These are phyloP conservation scores for Melanotaenia duboulayi DNA, from an alignment of 2,113 vertebrate genomes.

Conservation along the genomic window DNA sequence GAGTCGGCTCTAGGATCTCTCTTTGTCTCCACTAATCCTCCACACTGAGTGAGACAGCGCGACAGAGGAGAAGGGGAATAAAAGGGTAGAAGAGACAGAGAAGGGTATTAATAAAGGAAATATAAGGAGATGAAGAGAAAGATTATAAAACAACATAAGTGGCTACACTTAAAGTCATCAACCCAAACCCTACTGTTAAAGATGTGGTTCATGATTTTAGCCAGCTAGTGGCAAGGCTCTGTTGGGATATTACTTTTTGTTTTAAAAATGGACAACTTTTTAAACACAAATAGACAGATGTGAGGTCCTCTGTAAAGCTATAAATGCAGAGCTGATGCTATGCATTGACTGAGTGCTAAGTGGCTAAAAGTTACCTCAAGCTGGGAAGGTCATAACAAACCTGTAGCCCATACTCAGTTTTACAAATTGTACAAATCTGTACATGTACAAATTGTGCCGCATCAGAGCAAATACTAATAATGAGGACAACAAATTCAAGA, in stretches of 20 bases:
- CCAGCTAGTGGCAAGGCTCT: not conserved
- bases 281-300: too few species aligned
- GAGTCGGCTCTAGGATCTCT: slow-evolving; percentile 35
- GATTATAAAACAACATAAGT: slow-evolving; percentile 13
- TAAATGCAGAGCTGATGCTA: too few species aligned
- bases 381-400: too few species aligned
- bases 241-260: not conserved
- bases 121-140: slow-evolving; percentile 19
- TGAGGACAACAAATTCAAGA: too few species aligned
- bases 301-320: too few species aligned
- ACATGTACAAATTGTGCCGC: too few species aligned
- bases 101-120: slow-evolving; percentile 18
- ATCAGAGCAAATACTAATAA: too few species aligned
- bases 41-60: slow-evolving; percentile 27
- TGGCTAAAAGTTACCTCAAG: too few species aligned
- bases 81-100: not conserved
- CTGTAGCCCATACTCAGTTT: too few species aligned
- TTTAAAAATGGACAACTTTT: too few species aligned
- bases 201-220: not conserved
- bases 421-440: too few species aligned
- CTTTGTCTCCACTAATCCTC: slow-evolving; percentile 73
- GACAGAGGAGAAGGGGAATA: not conserved
- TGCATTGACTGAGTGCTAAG: too few species aligned
- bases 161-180: slow-evolving; percentile 1
- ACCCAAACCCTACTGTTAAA: slow-evolving; percentile 4